These are phyloP conservation scores for Catostomus latipinnis DNA, from an alignment of 2,797 vertebrate genomes.

Conservation along the genomic window DNA sequence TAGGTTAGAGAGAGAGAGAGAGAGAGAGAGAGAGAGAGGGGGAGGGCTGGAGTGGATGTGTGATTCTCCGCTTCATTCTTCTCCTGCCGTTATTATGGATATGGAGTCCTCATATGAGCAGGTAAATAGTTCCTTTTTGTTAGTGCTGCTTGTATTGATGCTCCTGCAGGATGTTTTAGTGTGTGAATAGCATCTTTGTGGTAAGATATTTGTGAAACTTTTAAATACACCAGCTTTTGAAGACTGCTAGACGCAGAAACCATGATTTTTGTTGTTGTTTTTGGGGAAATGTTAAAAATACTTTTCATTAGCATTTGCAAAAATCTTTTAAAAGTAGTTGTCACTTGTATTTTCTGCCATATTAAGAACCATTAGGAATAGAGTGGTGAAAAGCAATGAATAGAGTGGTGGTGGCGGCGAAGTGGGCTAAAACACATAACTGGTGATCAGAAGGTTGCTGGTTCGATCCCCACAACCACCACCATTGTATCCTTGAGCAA, in stretches of 20 bases:
- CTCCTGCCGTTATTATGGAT: not conserved
- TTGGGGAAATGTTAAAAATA: not conserved
- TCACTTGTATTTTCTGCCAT: not conserved
- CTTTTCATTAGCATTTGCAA: not conserved
- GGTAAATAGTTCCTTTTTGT: constrained; percentile 25
- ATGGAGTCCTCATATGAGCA: constrained; percentile 13
- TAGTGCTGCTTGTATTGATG: not conserved
- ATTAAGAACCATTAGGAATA: not conserved
- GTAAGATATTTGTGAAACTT: not conserved
- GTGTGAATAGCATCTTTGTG: not conserved
- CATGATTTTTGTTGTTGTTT: not conserved
- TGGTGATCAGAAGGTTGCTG: too few relatives aligned
- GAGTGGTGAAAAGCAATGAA: not conserved
- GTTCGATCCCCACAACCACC: too few relatives aligned
- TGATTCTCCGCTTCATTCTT: not conserved
- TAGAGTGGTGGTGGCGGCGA: too few relatives aligned
- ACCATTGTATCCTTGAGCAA: too few relatives aligned
- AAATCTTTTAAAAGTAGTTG: not conserved
- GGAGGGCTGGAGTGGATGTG: not conserved
- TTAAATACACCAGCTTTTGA: not conserved
- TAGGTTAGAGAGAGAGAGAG: not conserved
- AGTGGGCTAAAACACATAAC: too few relatives aligned
- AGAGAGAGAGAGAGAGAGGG: not conserved
- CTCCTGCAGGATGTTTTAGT: not conserved
- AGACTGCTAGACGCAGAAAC: not conserved